Evolutionary conservation across 2,113 vertebrate species (phyloP).

Genomic region (Spea multiplicata): DNA sequence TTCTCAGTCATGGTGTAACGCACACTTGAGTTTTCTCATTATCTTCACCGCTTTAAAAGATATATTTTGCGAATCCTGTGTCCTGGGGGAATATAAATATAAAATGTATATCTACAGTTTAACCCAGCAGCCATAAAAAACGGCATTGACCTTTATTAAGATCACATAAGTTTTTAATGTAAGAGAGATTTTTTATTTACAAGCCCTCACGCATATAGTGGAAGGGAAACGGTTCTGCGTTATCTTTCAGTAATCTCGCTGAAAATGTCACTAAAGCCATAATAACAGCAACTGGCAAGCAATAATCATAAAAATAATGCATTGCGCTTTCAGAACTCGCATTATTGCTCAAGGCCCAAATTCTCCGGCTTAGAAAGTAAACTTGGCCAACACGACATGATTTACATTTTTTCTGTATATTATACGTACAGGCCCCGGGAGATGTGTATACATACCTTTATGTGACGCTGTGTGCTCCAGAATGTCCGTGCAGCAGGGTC

Average conservation of each 20-base stretch:
- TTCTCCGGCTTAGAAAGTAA: no score
- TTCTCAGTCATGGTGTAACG: constrained; percentile 42
- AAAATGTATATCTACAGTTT: constrained; percentile 48
- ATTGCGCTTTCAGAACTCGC: not conserved
- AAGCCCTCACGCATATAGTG: constrained; percentile 44
- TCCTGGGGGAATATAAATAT: constrained; percentile 43
- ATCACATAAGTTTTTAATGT: constrained; percentile 38
- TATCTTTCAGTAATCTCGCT: constrained; percentile 31
- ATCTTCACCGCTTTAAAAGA: constrained; percentile 37
- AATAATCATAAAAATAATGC: constrained; percentile 22
- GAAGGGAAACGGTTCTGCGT: constrained; percentile 29
- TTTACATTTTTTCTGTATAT: no score
- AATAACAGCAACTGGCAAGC: constrained; percentile 28
- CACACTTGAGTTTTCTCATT: constrained; percentile 47
- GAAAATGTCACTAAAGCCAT: constrained; percentile 41
- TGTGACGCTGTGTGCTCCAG: no score
- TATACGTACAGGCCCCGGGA: no score
- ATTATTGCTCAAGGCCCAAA: no score
- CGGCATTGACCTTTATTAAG: constrained; percentile 48
- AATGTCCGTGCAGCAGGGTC: no score
- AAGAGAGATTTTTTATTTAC: constrained; percentile 46
- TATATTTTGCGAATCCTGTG: constrained; percentile 30
- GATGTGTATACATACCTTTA: no score
- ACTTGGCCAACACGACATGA: no score
- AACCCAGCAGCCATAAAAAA: constrained; percentile 47